Conservation (phyloP, 2,113 vertebrate species). For the Ceratotherium simum region DNA sequence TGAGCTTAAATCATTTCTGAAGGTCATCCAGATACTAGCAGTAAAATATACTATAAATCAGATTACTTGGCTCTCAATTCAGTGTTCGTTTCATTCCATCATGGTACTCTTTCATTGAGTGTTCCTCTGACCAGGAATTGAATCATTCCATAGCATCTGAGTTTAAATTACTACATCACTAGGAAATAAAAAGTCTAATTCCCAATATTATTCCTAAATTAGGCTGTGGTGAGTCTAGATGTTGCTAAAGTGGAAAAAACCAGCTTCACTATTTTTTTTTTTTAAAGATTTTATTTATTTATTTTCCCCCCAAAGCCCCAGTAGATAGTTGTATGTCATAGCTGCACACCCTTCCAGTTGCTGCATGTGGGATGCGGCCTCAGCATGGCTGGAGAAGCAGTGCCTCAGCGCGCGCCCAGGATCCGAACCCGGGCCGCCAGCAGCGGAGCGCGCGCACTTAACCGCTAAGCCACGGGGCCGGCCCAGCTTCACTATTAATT, state of each 20-base stretch:
- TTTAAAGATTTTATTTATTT: too few species aligned
- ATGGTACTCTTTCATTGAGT: neutral
- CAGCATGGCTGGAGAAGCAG: too few species aligned
- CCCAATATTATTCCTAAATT: conserved; percentile 24
- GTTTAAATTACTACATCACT: neutral
- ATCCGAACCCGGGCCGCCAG: too few species aligned
- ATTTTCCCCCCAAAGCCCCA: too few species aligned
- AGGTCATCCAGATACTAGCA: neutral
- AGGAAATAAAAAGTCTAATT: conserved; percentile 29
- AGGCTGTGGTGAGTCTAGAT: neutral
- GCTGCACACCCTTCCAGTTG: too few species aligned
- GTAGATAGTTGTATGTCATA: too few species aligned
- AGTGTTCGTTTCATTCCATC: neutral
- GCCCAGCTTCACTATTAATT: neutral
- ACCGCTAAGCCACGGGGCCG: too few species aligned
- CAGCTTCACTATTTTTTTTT: neutral
- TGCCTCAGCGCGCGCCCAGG: too few species aligned
- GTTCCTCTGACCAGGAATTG: neutral
- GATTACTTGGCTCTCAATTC: neutral
- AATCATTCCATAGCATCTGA: neutral
- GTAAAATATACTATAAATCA: neutral
- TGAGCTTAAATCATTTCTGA: conserved; percentile 19
- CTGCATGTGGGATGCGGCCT: too few species aligned
- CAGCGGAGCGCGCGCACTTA: too few species aligned
- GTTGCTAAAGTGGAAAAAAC: neutral